phyloP scores from a whole-genome alignment of 23 tunicate species.

The Clavelina lepadiformis region DNA sequence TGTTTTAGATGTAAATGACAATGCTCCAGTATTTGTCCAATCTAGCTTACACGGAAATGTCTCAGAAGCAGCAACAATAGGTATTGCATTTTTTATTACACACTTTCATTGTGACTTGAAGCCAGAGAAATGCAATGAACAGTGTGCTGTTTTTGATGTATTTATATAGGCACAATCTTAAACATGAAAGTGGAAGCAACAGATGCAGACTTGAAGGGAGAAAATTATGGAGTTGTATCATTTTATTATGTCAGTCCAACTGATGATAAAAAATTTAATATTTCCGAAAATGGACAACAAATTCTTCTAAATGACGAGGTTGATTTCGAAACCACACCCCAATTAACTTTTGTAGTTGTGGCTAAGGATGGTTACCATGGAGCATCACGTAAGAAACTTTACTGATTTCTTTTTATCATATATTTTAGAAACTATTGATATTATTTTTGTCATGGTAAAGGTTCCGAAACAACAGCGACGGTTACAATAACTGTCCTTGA shows the following conservation, averaged over 20 bases:
- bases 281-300: too few relatives aligned
- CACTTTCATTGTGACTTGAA: too few relatives aligned
- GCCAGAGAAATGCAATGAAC: too few relatives aligned
- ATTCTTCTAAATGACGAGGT: too few relatives aligned
- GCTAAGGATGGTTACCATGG: constrained; percentile 53
- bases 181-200: too few relatives aligned
- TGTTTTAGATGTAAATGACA: constrained; percentile 62
- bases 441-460: background rate
- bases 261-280: too few relatives aligned
- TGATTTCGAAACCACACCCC: constrained; percentile 45
- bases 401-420: background rate
- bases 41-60: constrained; percentile 31
- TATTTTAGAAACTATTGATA: background rate
- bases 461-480: constrained; percentile 7
- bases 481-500: constrained; percentile 51
- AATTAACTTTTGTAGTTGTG: constrained; percentile 29
- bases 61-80: constrained; percentile 27
- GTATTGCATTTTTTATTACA: too few relatives aligned
- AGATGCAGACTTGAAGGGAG: too few relatives aligned
- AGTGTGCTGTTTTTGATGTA: too few relatives aligned
- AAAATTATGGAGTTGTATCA: too few relatives aligned
- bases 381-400: background rate
- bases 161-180: too few relatives aligned
- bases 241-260: too few relatives aligned
- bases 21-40: constrained; percentile 46